Evolutionary conservation across 2,113 vertebrate species (phyloP), one percentile per base, ranked within the genome.

Genomic region (Eulemur rufifrons): DNA sequence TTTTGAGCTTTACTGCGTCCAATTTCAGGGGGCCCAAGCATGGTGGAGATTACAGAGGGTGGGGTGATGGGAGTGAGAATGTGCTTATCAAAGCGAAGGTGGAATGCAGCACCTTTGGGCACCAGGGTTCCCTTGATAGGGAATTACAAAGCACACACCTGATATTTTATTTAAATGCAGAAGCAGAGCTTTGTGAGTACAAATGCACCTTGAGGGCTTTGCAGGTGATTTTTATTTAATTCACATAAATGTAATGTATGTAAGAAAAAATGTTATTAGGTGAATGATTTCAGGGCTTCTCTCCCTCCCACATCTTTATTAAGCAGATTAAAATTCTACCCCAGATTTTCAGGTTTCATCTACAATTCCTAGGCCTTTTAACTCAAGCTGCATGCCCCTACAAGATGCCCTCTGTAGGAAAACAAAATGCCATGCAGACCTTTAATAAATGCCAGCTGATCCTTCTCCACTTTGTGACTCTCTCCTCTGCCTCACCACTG

Each of bases 401-500:
- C 77, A 69, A 73, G 87, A 89, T 95, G 91, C 89, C 69, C 91
- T 94, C 52, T 23, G 42, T 15, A 47, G 93, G 52, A 66, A 84
- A 91, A 66, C 69, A 90, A 81, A 94, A 97, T 93, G 86, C 86
- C 95, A 71, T 4, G 42, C 68, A 91, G 95, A 92, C 91, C 97
- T 94, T 95, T 84, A 34, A 37, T 93, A 93, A 96, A 95, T 93
- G 95, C 80, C 89, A 96, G 32, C 50, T 4, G 2, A 11, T 63
- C 73, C n/a, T 34, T 29, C 64, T 74, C 73, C 23, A 3, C 66
- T 39, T 20, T 83, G 20, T 45, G 42, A 21, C 83, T 54, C 4
- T 94, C 47, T 59, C 32, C 63, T 89, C 50, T 94, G 52, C 17
- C 4, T 50, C 92, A 89, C 86, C 85, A 87, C 20, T 34, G 8